Evolutionary conservation across 2,888 invertebrate genomes (phyloP).

Genomic region (Epinotia brunnichana): DNA sequence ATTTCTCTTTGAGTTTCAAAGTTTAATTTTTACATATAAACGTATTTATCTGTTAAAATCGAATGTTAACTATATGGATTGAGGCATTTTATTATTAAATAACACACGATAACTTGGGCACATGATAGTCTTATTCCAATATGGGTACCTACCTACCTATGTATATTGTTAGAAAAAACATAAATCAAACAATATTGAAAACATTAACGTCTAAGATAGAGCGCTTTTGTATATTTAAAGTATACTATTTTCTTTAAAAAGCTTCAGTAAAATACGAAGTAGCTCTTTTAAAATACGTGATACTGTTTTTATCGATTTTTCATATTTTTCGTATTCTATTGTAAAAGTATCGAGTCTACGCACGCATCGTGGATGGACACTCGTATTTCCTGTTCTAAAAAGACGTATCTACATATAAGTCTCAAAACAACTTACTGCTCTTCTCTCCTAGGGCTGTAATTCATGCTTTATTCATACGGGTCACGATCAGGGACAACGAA

Average conservation of each 20-base stretch:
- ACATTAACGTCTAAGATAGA: not conserved
- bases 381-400: not conserved
- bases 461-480: conserved; percentile 80
- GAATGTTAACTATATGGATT: too few relatives aligned
- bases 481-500: conserved; percentile 81
- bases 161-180: too few relatives aligned
- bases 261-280: not conserved
- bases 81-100: too few relatives aligned
- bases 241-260: not conserved
- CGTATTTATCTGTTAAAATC: too few relatives aligned
- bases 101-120: too few relatives aligned
- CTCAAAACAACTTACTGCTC: conserved; percentile 1
- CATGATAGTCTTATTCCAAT: too few relatives aligned
- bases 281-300: not conserved
- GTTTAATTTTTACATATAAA: too few relatives aligned
- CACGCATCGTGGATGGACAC: conserved; percentile 1
- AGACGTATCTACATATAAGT: not conserved
- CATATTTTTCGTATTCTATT: conserved; percentile 16
- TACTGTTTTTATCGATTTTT: conserved; percentile 21
- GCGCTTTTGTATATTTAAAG: not conserved
- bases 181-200: too few relatives aligned
- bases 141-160: too few relatives aligned
- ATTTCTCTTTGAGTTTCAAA: too few relatives aligned
- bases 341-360: conserved; percentile 26
- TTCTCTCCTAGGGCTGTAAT: conserved; percentile 36